phyloP scores from a whole-genome alignment of 2,888 invertebrate genomes.

The Amphimallon solstitiale region DNA sequence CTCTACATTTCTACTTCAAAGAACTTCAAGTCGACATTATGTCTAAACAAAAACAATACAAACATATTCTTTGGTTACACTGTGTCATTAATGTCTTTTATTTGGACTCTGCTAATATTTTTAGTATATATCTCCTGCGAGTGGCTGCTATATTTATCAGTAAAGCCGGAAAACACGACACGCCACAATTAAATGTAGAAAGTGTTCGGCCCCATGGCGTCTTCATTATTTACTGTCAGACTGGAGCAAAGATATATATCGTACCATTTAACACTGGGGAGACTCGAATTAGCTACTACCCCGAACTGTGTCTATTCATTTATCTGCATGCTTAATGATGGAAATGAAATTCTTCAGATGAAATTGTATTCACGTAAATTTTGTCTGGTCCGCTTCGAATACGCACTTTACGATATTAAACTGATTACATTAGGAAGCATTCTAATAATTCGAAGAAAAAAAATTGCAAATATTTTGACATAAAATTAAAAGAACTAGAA shows the following conservation, averaged over 20 bases:
- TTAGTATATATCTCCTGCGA: neutral
- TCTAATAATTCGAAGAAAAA: too few species aligned
- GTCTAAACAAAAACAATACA: too few species aligned
- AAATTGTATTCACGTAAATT: neutral
- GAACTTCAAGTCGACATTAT: too few species aligned
- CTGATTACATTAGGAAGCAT: too few species aligned
- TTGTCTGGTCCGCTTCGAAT: too few species aligned
- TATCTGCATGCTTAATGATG: neutral
- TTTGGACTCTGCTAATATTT: too few species aligned
- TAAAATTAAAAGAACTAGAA: too few species aligned
- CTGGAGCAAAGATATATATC: constrained; percentile 7
- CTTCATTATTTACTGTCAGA: constrained; percentile 19
- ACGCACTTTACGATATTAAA: too few species aligned
- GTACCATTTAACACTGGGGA: constrained; percentile 1
- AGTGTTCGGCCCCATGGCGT: constrained; percentile 4
- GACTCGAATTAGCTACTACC: neutral
- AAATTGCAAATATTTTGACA: too few species aligned
- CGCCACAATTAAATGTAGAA: constrained; percentile 6
- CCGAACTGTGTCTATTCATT: neutral
- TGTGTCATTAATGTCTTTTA: too few species aligned
- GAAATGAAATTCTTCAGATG: neutral
- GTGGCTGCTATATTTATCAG: neutral
- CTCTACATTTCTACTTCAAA: too few species aligned
- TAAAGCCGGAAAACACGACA: neutral
- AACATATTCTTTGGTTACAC: too few species aligned